Evolutionary conservation across 2,888 invertebrate genomes (phyloP).

Genomic region (Apocheima hispidaria): DNA sequence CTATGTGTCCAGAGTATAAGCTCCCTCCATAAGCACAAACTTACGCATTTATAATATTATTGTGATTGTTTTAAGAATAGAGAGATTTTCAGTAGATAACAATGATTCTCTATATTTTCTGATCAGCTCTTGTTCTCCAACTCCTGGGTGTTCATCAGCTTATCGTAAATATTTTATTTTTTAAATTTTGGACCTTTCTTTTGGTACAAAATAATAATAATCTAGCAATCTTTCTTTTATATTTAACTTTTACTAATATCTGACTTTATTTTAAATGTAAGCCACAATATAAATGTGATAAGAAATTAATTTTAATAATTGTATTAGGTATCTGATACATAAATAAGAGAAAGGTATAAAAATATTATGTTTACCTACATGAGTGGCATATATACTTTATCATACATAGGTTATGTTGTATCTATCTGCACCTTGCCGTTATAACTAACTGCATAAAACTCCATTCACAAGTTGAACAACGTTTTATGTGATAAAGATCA

Average conservation of each 20-base stretch:
- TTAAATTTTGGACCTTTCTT: not conserved
- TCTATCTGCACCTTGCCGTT: not conserved
- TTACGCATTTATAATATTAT: too few relatives aligned
- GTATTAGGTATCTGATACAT: slow-evolving; percentile 19
- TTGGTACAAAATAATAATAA: too few relatives aligned
- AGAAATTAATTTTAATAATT: slow-evolving; percentile 19
- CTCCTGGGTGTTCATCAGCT: too few relatives aligned
- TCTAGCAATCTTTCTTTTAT: not conserved
- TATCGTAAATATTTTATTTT: not conserved
- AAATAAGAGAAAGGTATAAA: slow-evolving; percentile 14
- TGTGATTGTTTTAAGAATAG: too few relatives aligned
- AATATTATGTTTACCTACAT: slow-evolving; percentile 1
- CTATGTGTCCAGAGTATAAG: too few relatives aligned
- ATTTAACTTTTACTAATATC: slow-evolving; percentile 10
- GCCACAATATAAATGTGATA: slow-evolving; percentile 21
- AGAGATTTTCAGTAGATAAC: not conserved
- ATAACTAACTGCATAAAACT: not conserved
- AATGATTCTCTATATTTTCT: too few relatives aligned
- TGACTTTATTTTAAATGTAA: slow-evolving; percentile 22
- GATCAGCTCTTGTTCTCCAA: not conserved
- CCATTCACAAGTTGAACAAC: not conserved
- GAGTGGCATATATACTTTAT: slow-evolving; percentile 6
- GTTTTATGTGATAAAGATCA: not conserved
- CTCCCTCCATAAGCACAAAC: too few relatives aligned
- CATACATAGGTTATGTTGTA: not conserved